phyloP scores from a whole-genome alignment of 2,797 vertebrate genomes.

The Allobates femoralis region DNA sequence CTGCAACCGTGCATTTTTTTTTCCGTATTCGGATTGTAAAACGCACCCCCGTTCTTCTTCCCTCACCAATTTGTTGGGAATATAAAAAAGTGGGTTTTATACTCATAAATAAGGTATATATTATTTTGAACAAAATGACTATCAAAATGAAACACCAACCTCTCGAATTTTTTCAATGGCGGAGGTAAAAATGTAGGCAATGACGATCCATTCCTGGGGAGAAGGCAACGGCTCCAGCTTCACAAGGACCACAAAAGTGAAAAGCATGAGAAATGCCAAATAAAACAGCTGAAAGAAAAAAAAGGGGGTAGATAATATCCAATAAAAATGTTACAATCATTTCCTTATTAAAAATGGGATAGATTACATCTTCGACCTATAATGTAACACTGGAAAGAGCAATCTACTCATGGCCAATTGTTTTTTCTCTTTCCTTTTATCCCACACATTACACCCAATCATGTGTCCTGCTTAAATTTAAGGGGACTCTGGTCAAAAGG shows the following conservation, averaged over 20 bases:
- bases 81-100: too few species aligned
- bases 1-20: too few species aligned
- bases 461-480: neutral
- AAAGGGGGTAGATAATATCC: neutral
- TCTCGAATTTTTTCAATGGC: constrained; percentile 96
- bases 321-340: neutral
- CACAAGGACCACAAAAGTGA: constrained; percentile 96
- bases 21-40: too few species aligned
- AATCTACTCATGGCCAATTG: too few species aligned
- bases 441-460: neutral
- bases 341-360: too few species aligned
- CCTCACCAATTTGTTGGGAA: too few species aligned
- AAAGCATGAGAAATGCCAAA: constrained; percentile 95
- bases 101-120: too few species aligned
- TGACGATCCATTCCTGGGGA: constrained; percentile 95
- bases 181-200: constrained; percentile 95
- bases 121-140: neutral
- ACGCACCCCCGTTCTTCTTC: too few species aligned
- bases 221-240: constrained; percentile 87
- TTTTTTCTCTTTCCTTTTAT: too few species aligned
- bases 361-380: too few species aligned
- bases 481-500: neutral
- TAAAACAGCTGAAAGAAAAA: constrained; percentile 86
- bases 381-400: too few species aligned
- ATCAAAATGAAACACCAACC: constrained; percentile 73